These are phyloP conservation scores for Thamnophis sirtalis DNA, from an alignment of 2,113 vertebrate genomes.

Conservation along the genomic window DNA sequence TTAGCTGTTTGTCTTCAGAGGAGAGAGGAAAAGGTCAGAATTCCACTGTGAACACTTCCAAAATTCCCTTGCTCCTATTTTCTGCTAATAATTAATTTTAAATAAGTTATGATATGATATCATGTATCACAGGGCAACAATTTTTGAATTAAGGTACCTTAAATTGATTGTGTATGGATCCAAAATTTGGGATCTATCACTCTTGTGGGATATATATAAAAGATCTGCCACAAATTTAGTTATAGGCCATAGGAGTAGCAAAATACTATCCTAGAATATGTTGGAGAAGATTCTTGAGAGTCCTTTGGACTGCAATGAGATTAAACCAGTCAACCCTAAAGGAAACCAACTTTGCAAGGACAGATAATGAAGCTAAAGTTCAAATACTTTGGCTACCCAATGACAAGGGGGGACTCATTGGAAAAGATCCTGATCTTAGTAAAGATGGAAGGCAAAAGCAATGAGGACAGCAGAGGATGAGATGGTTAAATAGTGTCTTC, in stretches of 20 bases:
- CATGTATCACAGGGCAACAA: background rate
- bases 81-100: background rate
- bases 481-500: background rate
- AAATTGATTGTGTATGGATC: background rate
- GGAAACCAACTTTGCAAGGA: background rate
- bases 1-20: background rate
- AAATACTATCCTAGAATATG: background rate
- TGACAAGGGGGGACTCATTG: background rate
- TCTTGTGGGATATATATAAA: background rate
- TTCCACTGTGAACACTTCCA: background rate
- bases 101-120: background rate
- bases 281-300: background rate
- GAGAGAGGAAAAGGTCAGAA: background rate
- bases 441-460: background rate
- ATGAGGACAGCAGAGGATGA: no score
- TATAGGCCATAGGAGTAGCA: background rate
- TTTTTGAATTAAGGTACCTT: background rate
- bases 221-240: background rate
- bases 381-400: background rate
- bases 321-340: background rate
- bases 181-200: background rate
- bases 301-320: background rate
- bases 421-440: background rate
- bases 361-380: background rate
- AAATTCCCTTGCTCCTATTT: background rate